phyloP scores from a whole-genome alignment of 2,113 vertebrate genomes.

The Mungos mungo region DNA sequence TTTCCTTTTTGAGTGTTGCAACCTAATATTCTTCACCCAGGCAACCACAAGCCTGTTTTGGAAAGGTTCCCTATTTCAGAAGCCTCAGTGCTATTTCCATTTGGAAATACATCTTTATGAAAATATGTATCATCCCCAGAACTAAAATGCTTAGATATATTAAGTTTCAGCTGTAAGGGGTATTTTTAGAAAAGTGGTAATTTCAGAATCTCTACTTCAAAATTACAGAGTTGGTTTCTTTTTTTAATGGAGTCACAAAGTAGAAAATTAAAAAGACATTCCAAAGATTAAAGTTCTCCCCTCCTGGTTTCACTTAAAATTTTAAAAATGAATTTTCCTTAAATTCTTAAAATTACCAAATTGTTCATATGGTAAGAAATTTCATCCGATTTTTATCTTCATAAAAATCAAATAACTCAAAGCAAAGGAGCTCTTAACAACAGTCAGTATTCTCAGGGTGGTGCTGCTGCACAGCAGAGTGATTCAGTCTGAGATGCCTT shows the following conservation, averaged over 20 bases:
- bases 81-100: constrained; percentile 48
- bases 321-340: neutral
- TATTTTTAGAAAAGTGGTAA: constrained; percentile 79
- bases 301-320: constrained; percentile 32
- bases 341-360: constrained; percentile 21
- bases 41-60: constrained; percentile 64
- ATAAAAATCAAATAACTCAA: constrained; percentile 52
- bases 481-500: neutral
- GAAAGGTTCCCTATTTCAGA: constrained; percentile 76
- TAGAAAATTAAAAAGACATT: constrained; percentile 60
- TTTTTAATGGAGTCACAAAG: constrained; percentile 55
- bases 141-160: constrained; percentile 62
- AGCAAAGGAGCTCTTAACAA: constrained; percentile 36
- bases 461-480: constrained; percentile 4
- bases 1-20: constrained; percentile 70
- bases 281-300: constrained; percentile 49
- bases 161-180: constrained; percentile 73
- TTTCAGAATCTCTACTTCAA: constrained; percentile 74
- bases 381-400: constrained; percentile 29
- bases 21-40: constrained; percentile 76
- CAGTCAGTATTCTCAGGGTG: constrained; percentile 46
- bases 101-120: constrained; percentile 78
- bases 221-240: constrained; percentile 58
- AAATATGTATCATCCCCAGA: constrained; percentile 73
- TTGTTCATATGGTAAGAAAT: constrained; percentile 12